Percentiles rank a stretch among this genome's conserved stretches.
phyloP scores from a whole-genome alignment of 2,797 vertebrate species.

The Macropus fuliginosus region DNA sequence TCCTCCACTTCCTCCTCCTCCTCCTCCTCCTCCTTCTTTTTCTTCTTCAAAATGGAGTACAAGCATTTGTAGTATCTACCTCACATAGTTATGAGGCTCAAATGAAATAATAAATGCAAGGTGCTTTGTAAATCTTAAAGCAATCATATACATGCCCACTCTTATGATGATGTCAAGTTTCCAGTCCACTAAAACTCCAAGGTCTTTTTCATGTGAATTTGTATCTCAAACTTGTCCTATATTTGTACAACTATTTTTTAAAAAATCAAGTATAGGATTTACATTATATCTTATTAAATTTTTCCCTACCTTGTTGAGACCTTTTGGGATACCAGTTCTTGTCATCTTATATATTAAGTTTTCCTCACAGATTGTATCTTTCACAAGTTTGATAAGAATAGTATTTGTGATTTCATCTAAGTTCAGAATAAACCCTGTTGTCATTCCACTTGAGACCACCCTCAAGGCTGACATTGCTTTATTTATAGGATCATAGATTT shows the following conservation, averaged over 20 bases:
- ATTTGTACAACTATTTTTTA: neutral
- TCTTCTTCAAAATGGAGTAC: neutral
- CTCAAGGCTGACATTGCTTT: neutral
- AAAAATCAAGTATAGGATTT: neutral
- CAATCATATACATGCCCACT: neutral
- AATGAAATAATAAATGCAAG: neutral
- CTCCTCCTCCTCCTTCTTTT: too few species aligned
- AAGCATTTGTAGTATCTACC: neutral
- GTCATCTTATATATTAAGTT: neutral
- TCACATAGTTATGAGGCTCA: neutral
- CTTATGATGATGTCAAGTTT: neutral
- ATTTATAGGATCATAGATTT: neutral
- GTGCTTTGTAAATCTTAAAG: neutral
- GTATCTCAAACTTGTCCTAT: neutral
- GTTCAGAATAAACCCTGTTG: neutral
- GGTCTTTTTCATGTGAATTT: neutral
- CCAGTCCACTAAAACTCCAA: neutral
- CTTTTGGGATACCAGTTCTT: neutral
- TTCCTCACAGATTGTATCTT: neutral
- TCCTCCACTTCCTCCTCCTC: fast-evolving
- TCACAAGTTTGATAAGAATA: neutral
- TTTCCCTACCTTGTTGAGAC: neutral
- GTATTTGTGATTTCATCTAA: neutral
- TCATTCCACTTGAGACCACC: neutral
- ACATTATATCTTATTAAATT: neutral